Evolutionary conservation across 2,797 vertebrate species (phyloP), one percentile per base, ranked within the genome.

Genomic region (Periparus ater): DNA sequence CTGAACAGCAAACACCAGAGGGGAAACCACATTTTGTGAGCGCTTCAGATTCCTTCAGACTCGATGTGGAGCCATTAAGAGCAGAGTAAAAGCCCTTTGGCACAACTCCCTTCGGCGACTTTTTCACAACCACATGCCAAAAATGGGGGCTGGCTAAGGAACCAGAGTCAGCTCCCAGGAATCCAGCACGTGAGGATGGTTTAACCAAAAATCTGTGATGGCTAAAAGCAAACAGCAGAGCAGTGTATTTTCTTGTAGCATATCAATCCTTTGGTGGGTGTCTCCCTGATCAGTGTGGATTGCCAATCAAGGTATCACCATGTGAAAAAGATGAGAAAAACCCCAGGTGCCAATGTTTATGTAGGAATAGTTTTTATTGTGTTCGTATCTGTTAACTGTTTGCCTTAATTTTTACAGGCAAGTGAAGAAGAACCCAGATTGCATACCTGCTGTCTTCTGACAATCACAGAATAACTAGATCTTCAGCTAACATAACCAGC

Each of bases 1-100:
- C 93, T 91, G 91, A 94, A 94, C 92, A 94, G 93, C 89, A 90
- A 93, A 96, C 91, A 85, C 66, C 76, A 77, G 78, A 93, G 74
- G 91, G 66, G 36, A 91, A 96, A 86, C 82, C 88, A 73, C 94
- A 96, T 89, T 78, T 76, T 2, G 57, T 47, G 71, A 95, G 81
- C 44, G 58, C 62, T 95, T 95, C 83, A 53, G 90, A 95, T 91
- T 93, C 88, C 92, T 91, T 78, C 83, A 89, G 53, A 78, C 71
- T 63, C 55, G 57, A 89, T 4, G 8, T 83, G 82, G 42, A 94
- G 54, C 89, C 70, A 68, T 90, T 79, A 77, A 40, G 84, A 88
- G 82, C 88, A 82, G 74, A 90, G 89, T 40, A 47, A 88, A 83
- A 93, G 75, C 65, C 57, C 88, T 87, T 90, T 88, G 89, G 89